Evolutionary conservation across 2,888 invertebrate species (phyloP).

Genomic region (Watsonalla cultraria): DNA sequence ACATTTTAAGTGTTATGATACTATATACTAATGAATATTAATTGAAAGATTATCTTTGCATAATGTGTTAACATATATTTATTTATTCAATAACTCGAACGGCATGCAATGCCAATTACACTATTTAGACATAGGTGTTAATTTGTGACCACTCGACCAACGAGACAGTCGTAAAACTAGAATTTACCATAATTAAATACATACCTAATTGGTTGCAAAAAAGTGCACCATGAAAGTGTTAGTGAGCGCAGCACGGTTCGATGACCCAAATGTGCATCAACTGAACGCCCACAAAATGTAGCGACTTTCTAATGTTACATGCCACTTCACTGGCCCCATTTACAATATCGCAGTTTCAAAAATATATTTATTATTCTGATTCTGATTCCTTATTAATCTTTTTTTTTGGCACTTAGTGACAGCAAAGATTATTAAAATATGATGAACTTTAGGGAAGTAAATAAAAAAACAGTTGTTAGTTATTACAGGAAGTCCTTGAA

Average conservation of each 20-base stretch:
- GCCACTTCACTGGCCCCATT: constrained; percentile 31
- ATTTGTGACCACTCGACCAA: too few relatives aligned
- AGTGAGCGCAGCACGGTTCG: constrained; percentile 34
- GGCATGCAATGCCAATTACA: too few relatives aligned
- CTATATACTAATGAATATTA: too few relatives aligned
- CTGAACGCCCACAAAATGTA: constrained; percentile 53
- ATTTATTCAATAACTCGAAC: too few relatives aligned
- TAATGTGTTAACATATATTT: too few relatives aligned
- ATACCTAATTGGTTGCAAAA: constrained; percentile 22
- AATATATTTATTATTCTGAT: constrained; percentile 9
- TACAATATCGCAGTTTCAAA: constrained; percentile 30
- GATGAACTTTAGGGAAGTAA: neutral
- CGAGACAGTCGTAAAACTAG: too few relatives aligned
- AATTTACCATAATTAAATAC: too few relatives aligned
- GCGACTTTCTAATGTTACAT: constrained; percentile 69
- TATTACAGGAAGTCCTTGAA: neutral
- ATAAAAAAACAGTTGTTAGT: neutral
- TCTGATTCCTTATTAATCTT: constrained; percentile 3
- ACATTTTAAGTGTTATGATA: too few relatives aligned
- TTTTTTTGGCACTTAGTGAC: too few relatives aligned
- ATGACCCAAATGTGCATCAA: constrained; percentile 68
- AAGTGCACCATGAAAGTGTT: constrained; percentile 44
- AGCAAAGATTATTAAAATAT: too few relatives aligned
- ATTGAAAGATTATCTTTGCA: too few relatives aligned
- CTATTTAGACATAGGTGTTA: too few relatives aligned